Evolutionary conservation across 2,797 vertebrate species (phyloP).

Genomic region (Cossypha polioptera): DNA sequence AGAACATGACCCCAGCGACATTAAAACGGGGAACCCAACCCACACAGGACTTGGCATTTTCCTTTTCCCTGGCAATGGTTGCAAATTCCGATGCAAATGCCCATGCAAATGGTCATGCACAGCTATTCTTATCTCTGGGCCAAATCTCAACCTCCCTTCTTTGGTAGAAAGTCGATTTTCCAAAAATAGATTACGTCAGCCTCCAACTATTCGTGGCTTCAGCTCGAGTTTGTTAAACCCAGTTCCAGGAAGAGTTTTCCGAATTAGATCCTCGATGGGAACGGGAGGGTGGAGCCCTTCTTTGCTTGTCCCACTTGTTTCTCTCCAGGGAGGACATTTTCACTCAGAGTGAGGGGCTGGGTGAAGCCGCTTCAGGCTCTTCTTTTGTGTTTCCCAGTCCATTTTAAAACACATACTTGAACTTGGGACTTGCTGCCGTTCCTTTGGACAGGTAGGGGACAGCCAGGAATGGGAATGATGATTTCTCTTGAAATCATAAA

Average conservation of each 20-base stretch:
- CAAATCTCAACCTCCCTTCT: background rate
- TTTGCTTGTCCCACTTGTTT: background rate
- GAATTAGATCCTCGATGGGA: background rate
- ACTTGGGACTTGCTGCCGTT: background rate
- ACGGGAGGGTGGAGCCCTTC: background rate
- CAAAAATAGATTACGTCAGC: background rate
- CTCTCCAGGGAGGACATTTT: background rate
- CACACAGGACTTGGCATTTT: background rate
- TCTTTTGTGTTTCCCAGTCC: background rate
- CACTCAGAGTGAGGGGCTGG: background rate
- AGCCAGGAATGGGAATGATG: background rate
- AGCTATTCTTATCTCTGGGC: constrained; percentile 9
- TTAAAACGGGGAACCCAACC: background rate
- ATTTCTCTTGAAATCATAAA: background rate
- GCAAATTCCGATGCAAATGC: background rate
- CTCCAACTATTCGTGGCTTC: background rate
- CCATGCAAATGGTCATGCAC: background rate
- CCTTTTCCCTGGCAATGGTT: background rate
- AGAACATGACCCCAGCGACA: background rate
- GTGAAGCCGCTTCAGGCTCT: background rate
- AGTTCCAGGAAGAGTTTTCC: background rate
- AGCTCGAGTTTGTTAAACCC: background rate
- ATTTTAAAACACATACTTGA: background rate
- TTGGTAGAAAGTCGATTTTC: constrained; percentile 1
- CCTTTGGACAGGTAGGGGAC: background rate